A percentile compares a stretch with the other conserved stretches of the same genome.
phyloP scores from a whole-genome alignment of 2,888 invertebrate species.

The Ptychoptera contaminata region DNA sequence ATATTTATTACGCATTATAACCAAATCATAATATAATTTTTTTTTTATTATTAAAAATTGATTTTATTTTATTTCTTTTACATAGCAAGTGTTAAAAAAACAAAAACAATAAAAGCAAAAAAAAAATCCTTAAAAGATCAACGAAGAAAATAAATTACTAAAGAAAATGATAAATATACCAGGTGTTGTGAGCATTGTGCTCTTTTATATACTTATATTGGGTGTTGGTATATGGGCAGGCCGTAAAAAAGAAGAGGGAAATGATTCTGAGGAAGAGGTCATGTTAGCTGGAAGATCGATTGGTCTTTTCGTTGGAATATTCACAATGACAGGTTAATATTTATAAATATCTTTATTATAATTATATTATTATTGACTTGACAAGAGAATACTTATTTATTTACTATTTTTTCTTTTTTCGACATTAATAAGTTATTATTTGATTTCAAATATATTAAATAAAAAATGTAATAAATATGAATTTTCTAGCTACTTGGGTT shows the following conservation, averaged over 20 bases:
- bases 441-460: background rate
- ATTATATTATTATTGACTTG: too few relatives aligned
- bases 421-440: background rate
- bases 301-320: conserved; percentile 91
- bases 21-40: background rate
- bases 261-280: conserved; percentile 91
- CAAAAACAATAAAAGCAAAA: background rate
- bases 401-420: background rate
- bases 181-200: conserved; percentile 83
- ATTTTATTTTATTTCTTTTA: background rate
- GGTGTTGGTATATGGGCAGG: conserved; percentile 96
- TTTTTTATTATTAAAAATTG: background rate
- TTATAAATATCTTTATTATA: background rate
- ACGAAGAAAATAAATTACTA: background rate
- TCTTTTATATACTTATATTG: conserved; percentile 93
- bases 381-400: background rate
- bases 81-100: background rate
- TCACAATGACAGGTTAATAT: conserved; percentile 89
- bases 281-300: conserved; percentile 98
- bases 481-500: conserved; percentile 85
- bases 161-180: conserved; percentile 69
- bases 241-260: conserved; percentile 75
- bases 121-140: background rate
- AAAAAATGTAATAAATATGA: background rate
- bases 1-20: too few relatives aligned